Evolutionary conservation across 2,797 vertebrate genomes (phyloP).

Genomic region (Crocidura indochinensis): DNA sequence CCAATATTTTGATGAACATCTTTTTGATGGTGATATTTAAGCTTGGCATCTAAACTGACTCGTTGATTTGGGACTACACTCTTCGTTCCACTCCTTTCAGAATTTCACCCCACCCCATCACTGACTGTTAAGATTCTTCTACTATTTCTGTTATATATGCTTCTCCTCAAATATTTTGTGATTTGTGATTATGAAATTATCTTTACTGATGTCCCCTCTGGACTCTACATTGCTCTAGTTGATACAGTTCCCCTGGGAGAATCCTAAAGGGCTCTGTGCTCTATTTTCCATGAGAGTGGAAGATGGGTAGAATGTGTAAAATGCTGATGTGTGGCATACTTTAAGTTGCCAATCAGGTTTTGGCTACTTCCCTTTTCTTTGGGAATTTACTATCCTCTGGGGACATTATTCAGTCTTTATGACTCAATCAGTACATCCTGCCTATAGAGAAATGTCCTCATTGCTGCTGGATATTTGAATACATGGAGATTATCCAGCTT

Average conservation of each 20-base stretch:
- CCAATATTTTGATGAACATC: too few species aligned
- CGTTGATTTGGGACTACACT: too few species aligned
- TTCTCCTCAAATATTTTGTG: conserved; percentile 58
- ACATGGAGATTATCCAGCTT: too few species aligned
- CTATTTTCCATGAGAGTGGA: conserved; percentile 17
- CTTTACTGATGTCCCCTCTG: background rate
- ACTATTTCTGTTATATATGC: background rate
- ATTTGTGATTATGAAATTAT: conserved; percentile 58
- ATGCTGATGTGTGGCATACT: conserved; percentile 2
- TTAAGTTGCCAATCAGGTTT: conserved; percentile 18
- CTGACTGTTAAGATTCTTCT: conserved; percentile 41
- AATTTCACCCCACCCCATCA: background rate
- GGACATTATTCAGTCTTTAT: background rate
- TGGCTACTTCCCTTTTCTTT: background rate
- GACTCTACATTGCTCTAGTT: conserved; percentile 26
- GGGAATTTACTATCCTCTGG: conserved; percentile 21
- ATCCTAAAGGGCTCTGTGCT: background rate
- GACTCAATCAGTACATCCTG: background rate
- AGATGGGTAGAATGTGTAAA: background rate
- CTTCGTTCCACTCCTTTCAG: too few species aligned
- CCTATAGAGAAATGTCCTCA: background rate
- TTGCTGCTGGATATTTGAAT: background rate
- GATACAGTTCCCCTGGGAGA: background rate
- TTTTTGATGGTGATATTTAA: too few species aligned
- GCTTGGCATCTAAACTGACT: too few species aligned